These are phyloP conservation scores for Lapara coniferarum DNA, from an alignment of 2,888 invertebrate species.

Conservation along the genomic window DNA sequence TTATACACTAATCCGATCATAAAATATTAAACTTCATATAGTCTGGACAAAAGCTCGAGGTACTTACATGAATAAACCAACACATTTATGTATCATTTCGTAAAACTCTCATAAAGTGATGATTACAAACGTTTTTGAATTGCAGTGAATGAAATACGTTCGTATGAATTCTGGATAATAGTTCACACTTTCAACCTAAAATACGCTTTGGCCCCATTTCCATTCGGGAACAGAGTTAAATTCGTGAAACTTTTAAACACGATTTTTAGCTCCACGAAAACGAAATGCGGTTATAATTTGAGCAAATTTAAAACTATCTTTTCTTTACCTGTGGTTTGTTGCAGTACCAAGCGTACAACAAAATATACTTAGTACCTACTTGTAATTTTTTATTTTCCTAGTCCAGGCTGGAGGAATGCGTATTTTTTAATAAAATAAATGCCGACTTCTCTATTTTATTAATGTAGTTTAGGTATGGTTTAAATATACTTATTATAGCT, in stretches of 20 bases:
- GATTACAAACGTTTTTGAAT: constrained; percentile 1
- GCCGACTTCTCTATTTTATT: too few species aligned
- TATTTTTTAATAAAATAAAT: too few species aligned
- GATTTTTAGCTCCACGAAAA: constrained; percentile 12
- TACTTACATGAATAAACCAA: not conserved
- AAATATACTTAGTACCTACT: too few species aligned
- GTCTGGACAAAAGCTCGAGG: not conserved
- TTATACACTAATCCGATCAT: too few species aligned
- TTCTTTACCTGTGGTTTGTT: not conserved
- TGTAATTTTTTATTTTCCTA: too few species aligned
- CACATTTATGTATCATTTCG: not conserved
- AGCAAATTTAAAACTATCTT: not conserved
- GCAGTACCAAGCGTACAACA: not conserved
- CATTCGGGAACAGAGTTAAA: constrained; percentile 15
- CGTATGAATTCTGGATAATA: constrained; percentile 7
- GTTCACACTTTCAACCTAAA: constrained; percentile 16
- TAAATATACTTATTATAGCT: too few species aligned
- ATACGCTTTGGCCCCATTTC: constrained; percentile 11
- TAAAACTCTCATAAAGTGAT: not conserved
- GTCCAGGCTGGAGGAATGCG: too few species aligned
- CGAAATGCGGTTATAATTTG: constrained; percentile 18
- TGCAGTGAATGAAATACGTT: constrained; percentile 1
- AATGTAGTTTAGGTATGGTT: too few species aligned
- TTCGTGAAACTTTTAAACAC: constrained; percentile 10
- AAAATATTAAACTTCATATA: not conserved